Evolutionary conservation across 2,888 invertebrate genomes (phyloP).

Genomic region (Rhyacophila evoluta): DNA sequence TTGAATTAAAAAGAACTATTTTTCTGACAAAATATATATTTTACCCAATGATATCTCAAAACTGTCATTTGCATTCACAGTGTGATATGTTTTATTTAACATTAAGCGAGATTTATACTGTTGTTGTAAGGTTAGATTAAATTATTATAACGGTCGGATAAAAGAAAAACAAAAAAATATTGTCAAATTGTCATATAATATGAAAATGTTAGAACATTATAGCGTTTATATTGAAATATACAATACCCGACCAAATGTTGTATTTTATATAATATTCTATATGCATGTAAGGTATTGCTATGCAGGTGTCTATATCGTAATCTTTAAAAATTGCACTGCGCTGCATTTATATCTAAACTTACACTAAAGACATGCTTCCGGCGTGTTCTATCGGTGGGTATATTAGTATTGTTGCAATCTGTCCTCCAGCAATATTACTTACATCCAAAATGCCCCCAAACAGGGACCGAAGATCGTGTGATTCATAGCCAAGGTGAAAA

Average conservation of each 20-base stretch:
- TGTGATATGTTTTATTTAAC: not conserved
- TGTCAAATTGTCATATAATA: not conserved
- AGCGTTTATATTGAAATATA: not conserved
- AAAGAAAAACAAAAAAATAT: not conserved
- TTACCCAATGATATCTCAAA: too few relatives aligned
- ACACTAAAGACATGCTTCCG: too few relatives aligned
- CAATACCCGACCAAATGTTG: conserved; percentile 8
- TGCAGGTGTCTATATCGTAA: not conserved
- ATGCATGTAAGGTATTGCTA: not conserved
- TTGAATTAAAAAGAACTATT: too few relatives aligned
- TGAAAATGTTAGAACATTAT: not conserved
- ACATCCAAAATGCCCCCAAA: too few relatives aligned
- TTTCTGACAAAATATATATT: too few relatives aligned
- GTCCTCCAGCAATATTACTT: too few relatives aligned
- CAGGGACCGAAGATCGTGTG: too few relatives aligned
- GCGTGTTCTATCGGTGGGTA: too few relatives aligned
- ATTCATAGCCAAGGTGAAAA: too few relatives aligned
- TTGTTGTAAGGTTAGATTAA: not conserved
- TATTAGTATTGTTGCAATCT: too few relatives aligned
- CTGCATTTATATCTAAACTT: too few relatives aligned
- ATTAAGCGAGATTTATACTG: not conserved
- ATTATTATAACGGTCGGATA: not conserved
- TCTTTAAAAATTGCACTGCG: not conserved
- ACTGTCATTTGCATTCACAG: too few relatives aligned
- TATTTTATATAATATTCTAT: conserved; percentile 4